Base-by-base conservation (phyloP, 2,888 invertebrate genomes). In the Noctua janthina region DNA sequence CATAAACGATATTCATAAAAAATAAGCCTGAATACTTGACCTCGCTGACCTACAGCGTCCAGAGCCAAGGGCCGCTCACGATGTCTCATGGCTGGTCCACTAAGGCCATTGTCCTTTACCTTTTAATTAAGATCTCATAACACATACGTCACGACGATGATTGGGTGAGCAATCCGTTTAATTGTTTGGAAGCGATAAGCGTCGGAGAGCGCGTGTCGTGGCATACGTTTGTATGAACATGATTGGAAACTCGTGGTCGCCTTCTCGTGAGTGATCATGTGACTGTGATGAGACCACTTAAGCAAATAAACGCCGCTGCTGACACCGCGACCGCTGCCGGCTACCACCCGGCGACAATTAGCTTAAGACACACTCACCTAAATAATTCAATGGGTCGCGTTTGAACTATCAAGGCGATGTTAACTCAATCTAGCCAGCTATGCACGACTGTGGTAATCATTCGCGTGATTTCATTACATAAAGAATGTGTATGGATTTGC, bases 231-330 rank as follows among this genome's bases (percentile, higher is more conserved):
- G 49, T 88, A 79, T 74, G 49, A 88, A 91, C 90, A 92, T 94
- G 93, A 96, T 95, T 95, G 93, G 94, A 92, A 95, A 91, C 96
- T 95, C 96, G 96, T 96, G 95, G 95, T 92, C 93, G 89, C 90
- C 90, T 93, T 92, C 95, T 95, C 94, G 95, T 95, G 94, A 95
- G 94, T 91, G 91, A 92, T 96, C 96, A 96, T 96, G 96, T 96
- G 96, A 96, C 93, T 94, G 94, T 94, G 93, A 96, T 96, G 95
- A 94, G 94, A 91, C 96, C 96, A 96, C 96, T 96, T 96, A 95
- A 96, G 95, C 95, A 95, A 96, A 96, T 96, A 95, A 96, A 95
- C 92, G 93, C 79, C 76, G 71, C 82, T 76, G 74, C 72, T 89
- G 84, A 87, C 88, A 87, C 84, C 92, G 89, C 91, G 89, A 90